These are phyloP conservation scores for Cichladusa arquata DNA, from an alignment of 2,113 vertebrate species.

Conservation along the genomic window DNA sequence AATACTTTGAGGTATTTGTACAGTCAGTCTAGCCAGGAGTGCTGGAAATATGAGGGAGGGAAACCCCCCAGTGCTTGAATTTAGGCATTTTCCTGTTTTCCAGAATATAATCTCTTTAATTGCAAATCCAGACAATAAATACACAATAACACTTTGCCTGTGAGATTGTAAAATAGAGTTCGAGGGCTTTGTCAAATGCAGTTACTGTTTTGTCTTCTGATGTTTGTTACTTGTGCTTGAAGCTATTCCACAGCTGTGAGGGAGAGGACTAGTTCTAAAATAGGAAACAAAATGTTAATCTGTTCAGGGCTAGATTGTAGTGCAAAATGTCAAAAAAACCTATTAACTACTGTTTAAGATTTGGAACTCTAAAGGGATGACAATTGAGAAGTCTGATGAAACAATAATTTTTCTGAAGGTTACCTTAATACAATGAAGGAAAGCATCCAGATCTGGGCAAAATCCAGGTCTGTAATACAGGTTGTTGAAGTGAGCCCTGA, in stretches of 20 bases:
- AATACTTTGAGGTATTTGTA: neutral
- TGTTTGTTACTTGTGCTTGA: constrained; percentile 3
- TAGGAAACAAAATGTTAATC: constrained; percentile 22
- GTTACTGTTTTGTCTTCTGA: neutral
- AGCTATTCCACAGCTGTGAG: constrained; percentile 11
- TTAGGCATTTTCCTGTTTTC: neutral
- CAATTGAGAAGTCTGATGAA: neutral
- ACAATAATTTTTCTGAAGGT: neutral
- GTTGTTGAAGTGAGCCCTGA: neutral
- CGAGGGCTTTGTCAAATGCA: constrained; percentile 25
- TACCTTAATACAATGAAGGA: neutral
- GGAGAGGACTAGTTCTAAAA: constrained; percentile 7
- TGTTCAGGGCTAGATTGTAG: neutral
- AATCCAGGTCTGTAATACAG: neutral
- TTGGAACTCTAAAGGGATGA: neutral
- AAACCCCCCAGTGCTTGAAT: neutral
- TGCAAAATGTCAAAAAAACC: neutral
- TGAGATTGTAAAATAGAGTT: neutral
- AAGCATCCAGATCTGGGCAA: neutral
- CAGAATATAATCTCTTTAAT: neutral
- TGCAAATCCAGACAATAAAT: neutral
- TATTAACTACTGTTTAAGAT: neutral
- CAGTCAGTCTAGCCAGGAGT: neutral
- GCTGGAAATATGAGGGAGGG: neutral
- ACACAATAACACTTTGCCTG: neutral